Evolutionary conservation across 1,140 invertebrate genomes (phyloP).

Genomic region (Drosophila tristis): DNA sequence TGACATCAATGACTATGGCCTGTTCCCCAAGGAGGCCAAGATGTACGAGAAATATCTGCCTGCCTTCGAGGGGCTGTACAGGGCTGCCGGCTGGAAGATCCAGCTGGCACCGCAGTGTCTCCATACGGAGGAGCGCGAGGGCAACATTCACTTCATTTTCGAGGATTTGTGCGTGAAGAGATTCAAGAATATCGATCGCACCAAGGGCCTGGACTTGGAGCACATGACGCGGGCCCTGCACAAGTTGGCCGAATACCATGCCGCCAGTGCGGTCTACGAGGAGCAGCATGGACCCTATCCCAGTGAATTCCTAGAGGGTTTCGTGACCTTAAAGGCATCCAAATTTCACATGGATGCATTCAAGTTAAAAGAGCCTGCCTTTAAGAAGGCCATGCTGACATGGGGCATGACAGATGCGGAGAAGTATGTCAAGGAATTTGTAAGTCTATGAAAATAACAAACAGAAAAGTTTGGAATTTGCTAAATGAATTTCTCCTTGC

Average conservation of each 20-base stretch:
- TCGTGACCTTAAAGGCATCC: constrained; percentile 24
- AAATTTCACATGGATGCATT: constrained; percentile 36
- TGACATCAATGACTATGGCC: constrained; percentile 23
- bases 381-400: constrained; percentile 54
- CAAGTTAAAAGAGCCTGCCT: constrained; percentile 16
- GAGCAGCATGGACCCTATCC: constrained; percentile 60
- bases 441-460: constrained; percentile 29
- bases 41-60: constrained; percentile 57
- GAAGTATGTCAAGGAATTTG: constrained; percentile 60
- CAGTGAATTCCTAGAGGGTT: constrained; percentile 59
- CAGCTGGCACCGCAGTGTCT: constrained; percentile 68
- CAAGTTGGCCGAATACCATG: constrained; percentile 86
- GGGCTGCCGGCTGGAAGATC: constrained; percentile 52
- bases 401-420: constrained; percentile 64
- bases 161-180: constrained; percentile 53
- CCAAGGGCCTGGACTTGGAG: constrained; percentile 85
- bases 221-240: constrained; percentile 85
- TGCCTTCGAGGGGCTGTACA: constrained; percentile 48
- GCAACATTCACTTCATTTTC: constrained; percentile 62
- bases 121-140: constrained; percentile 42
- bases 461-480: not conserved
- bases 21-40: constrained; percentile 57
- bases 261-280: constrained; percentile 81
- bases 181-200: constrained; percentile 82
- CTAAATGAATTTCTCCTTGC: not conserved